Evolutionary conservation across 2,797 vertebrate genomes (phyloP).

Genomic region (Carapus acus): DNA sequence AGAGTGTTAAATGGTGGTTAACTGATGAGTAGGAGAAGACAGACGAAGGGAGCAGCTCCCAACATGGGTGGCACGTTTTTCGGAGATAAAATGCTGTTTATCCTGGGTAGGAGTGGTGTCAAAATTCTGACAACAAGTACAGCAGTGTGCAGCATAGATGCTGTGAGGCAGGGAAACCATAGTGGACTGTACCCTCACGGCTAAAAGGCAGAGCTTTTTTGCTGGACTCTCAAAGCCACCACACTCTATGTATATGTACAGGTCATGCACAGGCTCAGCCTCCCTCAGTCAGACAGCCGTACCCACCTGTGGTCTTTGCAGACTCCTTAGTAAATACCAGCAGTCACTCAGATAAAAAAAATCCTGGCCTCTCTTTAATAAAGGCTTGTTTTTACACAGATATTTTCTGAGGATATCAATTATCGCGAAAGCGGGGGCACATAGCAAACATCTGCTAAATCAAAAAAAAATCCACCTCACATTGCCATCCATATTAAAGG

Average conservation of each 20-base stretch:
- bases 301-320: constrained; percentile 69
- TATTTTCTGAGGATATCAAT: constrained; percentile 46
- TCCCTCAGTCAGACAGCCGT: constrained; percentile 59
- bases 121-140: constrained; percentile 29
- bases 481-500: constrained; percentile 43
- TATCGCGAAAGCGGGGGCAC: constrained; percentile 20
- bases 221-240: constrained; percentile 55
- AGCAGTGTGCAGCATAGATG: constrained; percentile 12
- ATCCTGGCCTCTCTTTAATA: constrained; percentile 47
- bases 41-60: constrained; percentile 35
- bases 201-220: constrained; percentile 22
- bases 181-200: constrained; percentile 25
- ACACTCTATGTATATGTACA: constrained; percentile 50
- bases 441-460: constrained; percentile 29
- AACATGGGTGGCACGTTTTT: constrained; percentile 51
- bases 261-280: constrained; percentile 51
- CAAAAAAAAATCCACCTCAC: constrained; percentile 26
- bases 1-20: constrained; percentile 47
- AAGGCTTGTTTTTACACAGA: constrained; percentile 33
- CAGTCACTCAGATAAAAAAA: constrained; percentile 55
- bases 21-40: constrained; percentile 38
- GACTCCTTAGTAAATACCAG: constrained; percentile 73
- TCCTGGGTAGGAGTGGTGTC: constrained; percentile 28
- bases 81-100: constrained; percentile 46
- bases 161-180: constrained; percentile 17